Base-by-base conservation (phyloP, 2,888 invertebrate species). In the Caenorhabditis doughertyi region DNA sequence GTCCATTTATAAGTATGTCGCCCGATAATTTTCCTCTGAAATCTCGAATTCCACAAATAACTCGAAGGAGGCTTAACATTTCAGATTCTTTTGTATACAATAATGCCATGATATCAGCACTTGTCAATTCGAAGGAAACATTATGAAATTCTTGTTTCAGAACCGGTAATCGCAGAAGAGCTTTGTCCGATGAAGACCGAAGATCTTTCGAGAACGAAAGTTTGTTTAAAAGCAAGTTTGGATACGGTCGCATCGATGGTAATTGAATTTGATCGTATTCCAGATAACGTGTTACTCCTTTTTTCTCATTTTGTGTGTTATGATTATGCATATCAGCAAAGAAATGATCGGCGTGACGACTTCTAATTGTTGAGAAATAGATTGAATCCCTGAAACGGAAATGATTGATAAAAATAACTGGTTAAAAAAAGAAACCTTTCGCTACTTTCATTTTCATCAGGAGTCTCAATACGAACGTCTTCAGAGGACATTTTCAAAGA, bases 91-190 rank as follows among this genome's bases (percentile, higher is more conserved):
- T 92, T 0, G 97, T 97, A 1, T 97, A 95, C 94, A 97, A 95
- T 25, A 97, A 94, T 2, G 96, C 97, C 89, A 97, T 93, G 55
- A 97, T 94, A 93, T 97, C 97, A 2, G 97, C 96, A 0, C 96
- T 96, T 87, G 95, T 95, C 29, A 95, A 95, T 92, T 97, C 97
- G 88, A 97, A 95, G 32, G 96, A 95, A 9, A 97, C 94, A 3
- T 95, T 95, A 62, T 95, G 94, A 2, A 95, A 93, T 13, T 95
- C 92, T 49, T 91, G 87, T 8, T 88, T 84, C 18, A 94, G 93
- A 5, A 86, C 94, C 0, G 89, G 84, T 84, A 86, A 29, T 81
- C 92, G 27, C 71, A 91, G 80, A 89, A 91, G 85, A 76, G 84
- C 84, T 84, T 89, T 56, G 93, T 94, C 85, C 74, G 89, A 79